Base-by-base conservation (phyloP, 2,797 vertebrate genomes). In the Hipposideros larvatus region DNA sequence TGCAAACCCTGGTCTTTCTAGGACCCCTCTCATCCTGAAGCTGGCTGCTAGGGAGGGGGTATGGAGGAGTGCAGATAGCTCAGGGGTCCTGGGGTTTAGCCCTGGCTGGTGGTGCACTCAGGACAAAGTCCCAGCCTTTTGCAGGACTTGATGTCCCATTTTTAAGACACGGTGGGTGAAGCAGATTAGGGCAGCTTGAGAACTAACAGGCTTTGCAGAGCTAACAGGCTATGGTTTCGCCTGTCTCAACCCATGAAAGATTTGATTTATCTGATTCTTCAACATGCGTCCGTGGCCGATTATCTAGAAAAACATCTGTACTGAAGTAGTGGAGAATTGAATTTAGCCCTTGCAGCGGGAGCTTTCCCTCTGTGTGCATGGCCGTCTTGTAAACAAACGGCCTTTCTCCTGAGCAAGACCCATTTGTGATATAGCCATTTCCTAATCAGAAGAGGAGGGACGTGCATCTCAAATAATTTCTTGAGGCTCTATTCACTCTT, bases 401-500 rank as follows among this genome's bases (percentile, higher is more conserved):
- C 55, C 66, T 95, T 87, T 85, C 65, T 85, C 34, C 59, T 4
- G 15, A 79, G 57, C 66, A 91, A 43, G 48, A 31, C 28, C 51
- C 28, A 5, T 70, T 91, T 91, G 66, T 85, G 51, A 84, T 74
- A 51, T 14, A 87, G 34, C 37, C 7, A 7, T 65, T 91, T 80
- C 79, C 77, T 91, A 70, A 94, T 91, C 83, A 43, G 55, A 70
- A 85, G 28, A 68, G 43, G 61, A 90, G 48, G 66, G 57, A 78
- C 48, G 59, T 70, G 37, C 51, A 55, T 79, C 75, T 71, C 51
- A 89, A 94, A 90, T 87, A 86, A 85, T 93, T 95, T 96, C 91
- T 96, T 65, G 53, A 92, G 89, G 48, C 79, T 96, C 79, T 96
- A 80, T 71, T 94, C 87, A 86, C 83, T 88, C 41, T 94, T 94